phyloP scores from a whole-genome alignment of 2,888 invertebrate genomes.

The Bombylius discolor region DNA sequence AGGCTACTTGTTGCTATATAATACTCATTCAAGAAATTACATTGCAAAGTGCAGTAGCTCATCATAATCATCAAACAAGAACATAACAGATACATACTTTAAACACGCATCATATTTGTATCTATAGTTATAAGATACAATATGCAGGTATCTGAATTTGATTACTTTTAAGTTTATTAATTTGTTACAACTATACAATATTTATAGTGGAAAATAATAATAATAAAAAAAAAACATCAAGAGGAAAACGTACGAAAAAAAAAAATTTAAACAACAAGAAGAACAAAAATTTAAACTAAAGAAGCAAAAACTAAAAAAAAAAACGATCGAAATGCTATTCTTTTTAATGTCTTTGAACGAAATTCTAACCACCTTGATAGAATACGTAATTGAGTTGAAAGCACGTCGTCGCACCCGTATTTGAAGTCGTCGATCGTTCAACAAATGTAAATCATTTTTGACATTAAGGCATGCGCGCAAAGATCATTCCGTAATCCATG shows the following conservation, averaged over 20 bases:
- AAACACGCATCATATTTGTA: no score
- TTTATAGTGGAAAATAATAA: no score
- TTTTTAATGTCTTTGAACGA: conserved; percentile 14
- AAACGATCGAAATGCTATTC: conserved; percentile 10
- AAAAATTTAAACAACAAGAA: not conserved
- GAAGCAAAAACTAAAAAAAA: conserved; percentile 2
- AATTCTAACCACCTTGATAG: conserved; percentile 11
- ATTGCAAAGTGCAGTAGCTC: conserved; percentile 7
- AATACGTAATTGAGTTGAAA: conserved; percentile 9
- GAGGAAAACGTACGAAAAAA: not conserved
- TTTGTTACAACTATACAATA: no score
- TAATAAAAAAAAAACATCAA: not conserved
- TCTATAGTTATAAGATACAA: no score
- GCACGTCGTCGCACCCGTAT: conserved; percentile 12
- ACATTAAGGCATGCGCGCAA: conserved; percentile 14
- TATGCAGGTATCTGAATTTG: no score
- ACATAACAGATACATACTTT: no score
- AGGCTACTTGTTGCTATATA: not conserved
- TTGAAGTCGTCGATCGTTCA: conserved; percentile 14
- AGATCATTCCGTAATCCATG: conserved; percentile 7
- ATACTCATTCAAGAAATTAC: not conserved
- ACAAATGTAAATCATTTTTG: conserved; percentile 16
- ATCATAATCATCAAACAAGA: conserved; percentile 2
- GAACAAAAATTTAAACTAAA: not conserved
- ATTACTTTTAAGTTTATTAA: no score